Evolutionary conservation across 2,797 vertebrate genomes (phyloP), one percentile per base, ranked within the genome.

Genomic region (Harpagifer antarcticus): DNA sequence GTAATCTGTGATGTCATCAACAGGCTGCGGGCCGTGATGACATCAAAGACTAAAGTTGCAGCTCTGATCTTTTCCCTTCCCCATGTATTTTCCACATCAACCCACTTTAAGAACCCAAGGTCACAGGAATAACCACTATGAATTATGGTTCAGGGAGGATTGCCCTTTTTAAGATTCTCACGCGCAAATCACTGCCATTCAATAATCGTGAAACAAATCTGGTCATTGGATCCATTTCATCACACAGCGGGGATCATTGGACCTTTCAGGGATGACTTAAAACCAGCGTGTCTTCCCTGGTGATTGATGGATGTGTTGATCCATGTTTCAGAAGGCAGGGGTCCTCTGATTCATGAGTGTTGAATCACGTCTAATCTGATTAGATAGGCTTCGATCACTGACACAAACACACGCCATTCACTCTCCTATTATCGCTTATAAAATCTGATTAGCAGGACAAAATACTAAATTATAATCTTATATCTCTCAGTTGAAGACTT

Each of bases 1-100:
- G 58, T 50, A 31, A 77, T 80, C 75, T 71, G 74, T 86, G 88
- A 91, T 88, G 86, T 89, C 87, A 87, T 88, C 89, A 91, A 68
- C 74, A 81, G 40, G 88, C 88, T 90, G 86, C 74, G 17, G 79
- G 79, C 69, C 20, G 57, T 79, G 70, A 89, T 76, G 79, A 82
- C 86, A 90, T 89, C 86, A 86, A 83, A 84, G 85, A 89, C 86
- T 74, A 19, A 58, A 88, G 77, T 84, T 84, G 63, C 48, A 63
- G 76, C 58, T 77, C 66, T 64, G 64, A 85, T 81, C 69, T 83
- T 43, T 63, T 49, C 17, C 4, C 13, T 16, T 15, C 1, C 11
- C 11, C 9, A 4, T 3, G 19, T 3, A 5, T 59, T 78, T 70
- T 9, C 68, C 44, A 62, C 27, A 60, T 67, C 50, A 20, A 9